A percentile compares a stretch with the other conserved stretches of the same genome.
Conservation (phyloP, 2,888 invertebrate genomes). For the Hyppa rectilinea region DNA sequence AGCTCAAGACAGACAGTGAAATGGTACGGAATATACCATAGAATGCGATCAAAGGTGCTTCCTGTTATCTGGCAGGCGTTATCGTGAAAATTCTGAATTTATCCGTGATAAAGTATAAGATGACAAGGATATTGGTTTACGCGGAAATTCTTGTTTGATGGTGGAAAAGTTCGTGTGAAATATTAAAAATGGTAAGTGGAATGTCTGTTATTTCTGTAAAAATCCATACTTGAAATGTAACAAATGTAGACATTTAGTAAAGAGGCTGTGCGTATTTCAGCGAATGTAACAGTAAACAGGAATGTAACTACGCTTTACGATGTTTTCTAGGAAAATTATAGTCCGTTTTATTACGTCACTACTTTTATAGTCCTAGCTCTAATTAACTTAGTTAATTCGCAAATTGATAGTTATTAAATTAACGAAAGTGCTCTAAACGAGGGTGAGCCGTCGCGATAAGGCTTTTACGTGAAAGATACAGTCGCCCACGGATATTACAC, state of each 20-base stretch:
- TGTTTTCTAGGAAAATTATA: constrained; percentile 51
- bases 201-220: constrained; percentile 6
- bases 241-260: background rate
- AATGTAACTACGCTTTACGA: constrained; percentile 38
- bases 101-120: constrained; percentile 42
- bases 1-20: constrained; percentile 23
- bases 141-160: background rate
- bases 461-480: constrained; percentile 49
- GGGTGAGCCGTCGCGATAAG: constrained; percentile 72
- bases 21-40: constrained; percentile 51
- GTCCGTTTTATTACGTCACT: constrained; percentile 48
- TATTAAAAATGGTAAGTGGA: background rate
- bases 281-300: constrained; percentile 12
- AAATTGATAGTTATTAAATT: constrained; percentile 71
- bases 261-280: background rate
- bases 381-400: constrained; percentile 59
- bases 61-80: constrained; percentile 35
- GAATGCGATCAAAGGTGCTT: constrained; percentile 47
- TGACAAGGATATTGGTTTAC: constrained; percentile 71
- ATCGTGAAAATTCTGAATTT: constrained; percentile 39
- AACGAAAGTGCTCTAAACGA: constrained; percentile 70
- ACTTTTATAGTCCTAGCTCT: constrained; percentile 51
- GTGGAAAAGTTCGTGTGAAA: constrained; percentile 6
- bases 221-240: background rate
- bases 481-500: constrained; percentile 39